Conservation (phyloP, 2,113 vertebrate species). For the Nothocercus nigrocapillus region DNA sequence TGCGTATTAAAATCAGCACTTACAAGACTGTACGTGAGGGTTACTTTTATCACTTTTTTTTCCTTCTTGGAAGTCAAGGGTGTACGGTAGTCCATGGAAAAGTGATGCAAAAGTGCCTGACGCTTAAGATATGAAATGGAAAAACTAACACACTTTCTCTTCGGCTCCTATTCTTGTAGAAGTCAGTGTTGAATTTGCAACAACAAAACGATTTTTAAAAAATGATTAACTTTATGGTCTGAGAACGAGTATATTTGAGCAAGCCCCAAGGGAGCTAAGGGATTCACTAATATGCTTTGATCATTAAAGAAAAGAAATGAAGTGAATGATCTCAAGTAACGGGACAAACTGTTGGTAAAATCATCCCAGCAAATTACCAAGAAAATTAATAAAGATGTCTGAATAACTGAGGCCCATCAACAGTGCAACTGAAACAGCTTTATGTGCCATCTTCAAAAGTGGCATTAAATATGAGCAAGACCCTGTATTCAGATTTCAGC, state of each 20-base stretch:
- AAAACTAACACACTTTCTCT: neutral
- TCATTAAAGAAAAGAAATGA: neutral
- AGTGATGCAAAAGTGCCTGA: neutral
- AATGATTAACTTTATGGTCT: neutral
- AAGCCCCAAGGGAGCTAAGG: neutral
- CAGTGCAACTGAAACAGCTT: neutral
- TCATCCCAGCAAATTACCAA: neutral
- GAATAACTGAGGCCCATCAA: neutral
- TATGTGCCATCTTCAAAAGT: neutral
- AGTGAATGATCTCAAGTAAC: neutral
- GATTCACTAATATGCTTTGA: neutral
- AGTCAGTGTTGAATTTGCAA: neutral
- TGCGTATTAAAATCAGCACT: neutral
- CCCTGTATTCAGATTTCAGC: neutral
- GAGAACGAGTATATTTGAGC: neutral
- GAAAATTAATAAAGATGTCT: neutral
- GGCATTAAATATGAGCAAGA: neutral
- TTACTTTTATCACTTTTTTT: neutral
- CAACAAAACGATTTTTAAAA: neutral
- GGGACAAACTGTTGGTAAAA: neutral
- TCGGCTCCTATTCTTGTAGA: neutral
- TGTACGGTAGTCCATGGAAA: neutral
- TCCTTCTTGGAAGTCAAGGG: neutral
- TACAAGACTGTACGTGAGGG: neutral
- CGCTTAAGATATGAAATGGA: neutral